phyloP scores from a whole-genome alignment of 1,140 invertebrate genomes.

The Dinothrombium tinctorium region DNA sequence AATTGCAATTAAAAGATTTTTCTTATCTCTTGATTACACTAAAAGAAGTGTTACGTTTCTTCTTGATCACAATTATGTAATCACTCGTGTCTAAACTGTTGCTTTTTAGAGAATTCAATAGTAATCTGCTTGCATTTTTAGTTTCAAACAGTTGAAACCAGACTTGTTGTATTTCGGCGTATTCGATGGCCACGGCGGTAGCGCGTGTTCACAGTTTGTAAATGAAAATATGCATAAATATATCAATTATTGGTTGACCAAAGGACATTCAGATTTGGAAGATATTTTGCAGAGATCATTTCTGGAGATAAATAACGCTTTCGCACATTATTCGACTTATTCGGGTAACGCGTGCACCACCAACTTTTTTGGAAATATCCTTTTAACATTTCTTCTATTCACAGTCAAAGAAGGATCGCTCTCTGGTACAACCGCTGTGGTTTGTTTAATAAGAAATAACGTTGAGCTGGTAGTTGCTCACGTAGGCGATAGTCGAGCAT shows the following conservation, averaged over 20 bases:
- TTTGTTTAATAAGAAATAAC: conserved; percentile 25
- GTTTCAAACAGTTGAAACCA: conserved; percentile 13
- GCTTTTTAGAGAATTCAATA: background rate
- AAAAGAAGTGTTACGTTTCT: too few species aligned
- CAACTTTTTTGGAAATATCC: background rate
- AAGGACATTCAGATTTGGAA: conserved; percentile 17
- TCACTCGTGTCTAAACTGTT: too few species aligned
- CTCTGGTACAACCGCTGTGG: conserved; percentile 29
- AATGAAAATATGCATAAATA: conserved; percentile 22
- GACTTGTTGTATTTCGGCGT: conserved; percentile 28
- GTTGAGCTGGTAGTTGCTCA: conserved; percentile 26
- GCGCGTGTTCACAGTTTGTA: conserved; percentile 26
- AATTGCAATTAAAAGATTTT: too few species aligned
- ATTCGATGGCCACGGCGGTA: conserved; percentile 33
- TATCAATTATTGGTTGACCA: conserved; percentile 19
- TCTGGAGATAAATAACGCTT: conserved; percentile 25
- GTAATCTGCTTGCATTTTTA: conserved; percentile 2
- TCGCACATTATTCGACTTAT: conserved; percentile 18
- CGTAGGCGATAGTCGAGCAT: conserved; percentile 29
- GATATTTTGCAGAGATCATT: conserved; percentile 21
- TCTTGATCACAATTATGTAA: too few species aligned
- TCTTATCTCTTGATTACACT: too few species aligned
- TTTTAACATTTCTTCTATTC: background rate
- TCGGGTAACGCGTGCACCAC: background rate
- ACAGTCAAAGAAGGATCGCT: conserved; percentile 10